Conservation (phyloP, 2,797 vertebrate genomes). For the Lagorchestes hirsutus region DNA sequence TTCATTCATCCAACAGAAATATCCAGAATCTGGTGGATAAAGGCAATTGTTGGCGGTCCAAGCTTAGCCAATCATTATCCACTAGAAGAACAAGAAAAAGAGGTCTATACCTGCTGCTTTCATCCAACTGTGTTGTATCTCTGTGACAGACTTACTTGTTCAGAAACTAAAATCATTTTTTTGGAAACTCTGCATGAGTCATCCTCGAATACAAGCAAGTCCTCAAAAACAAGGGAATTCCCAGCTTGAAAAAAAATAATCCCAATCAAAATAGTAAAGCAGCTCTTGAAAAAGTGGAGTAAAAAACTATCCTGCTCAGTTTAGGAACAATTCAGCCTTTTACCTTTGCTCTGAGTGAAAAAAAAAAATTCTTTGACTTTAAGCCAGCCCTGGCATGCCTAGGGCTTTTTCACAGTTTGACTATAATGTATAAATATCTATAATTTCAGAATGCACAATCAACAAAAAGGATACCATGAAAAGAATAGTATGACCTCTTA, state of each 20-base stretch:
- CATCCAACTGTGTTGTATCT: background rate
- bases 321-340: constrained; percentile 26
- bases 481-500: background rate
- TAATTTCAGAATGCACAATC: constrained; percentile 29
- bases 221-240: constrained; percentile 15
- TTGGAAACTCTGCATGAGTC: background rate
- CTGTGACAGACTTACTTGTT: background rate
- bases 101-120: background rate
- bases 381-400: background rate
- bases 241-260: constrained; percentile 39
- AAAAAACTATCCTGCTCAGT: background rate
- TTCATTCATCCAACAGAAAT: constrained; percentile 18
- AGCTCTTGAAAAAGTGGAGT: background rate
- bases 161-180: constrained; percentile 6
- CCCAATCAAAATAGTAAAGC: background rate
- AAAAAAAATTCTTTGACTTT: background rate
- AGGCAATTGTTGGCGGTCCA: background rate
- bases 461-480: background rate
- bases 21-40: background rate
- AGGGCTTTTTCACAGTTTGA: background rate
- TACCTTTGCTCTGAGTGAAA: background rate
- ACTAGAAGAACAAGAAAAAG: background rate
- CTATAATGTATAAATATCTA: constrained; percentile 22
- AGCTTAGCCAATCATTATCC: constrained; percentile 16
- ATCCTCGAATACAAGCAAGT: constrained; percentile 32